Evolutionary conservation across 2,113 vertebrate species (phyloP).

Genomic region (Apistogramma diplotaenia): DNA sequence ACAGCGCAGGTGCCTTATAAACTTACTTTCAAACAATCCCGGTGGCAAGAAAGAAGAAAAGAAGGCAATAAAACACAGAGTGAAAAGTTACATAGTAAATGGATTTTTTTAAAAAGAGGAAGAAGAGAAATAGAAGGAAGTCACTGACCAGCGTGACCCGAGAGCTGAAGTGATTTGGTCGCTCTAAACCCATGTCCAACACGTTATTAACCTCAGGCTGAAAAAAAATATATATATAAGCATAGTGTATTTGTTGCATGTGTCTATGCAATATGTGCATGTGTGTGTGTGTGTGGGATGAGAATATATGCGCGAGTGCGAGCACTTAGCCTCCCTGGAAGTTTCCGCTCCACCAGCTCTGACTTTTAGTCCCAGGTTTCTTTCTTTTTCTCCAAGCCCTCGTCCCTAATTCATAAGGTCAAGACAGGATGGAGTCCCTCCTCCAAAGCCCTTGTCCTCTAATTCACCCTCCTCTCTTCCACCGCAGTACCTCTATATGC

Average conservation of each 20-base stretch:
- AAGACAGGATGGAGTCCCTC: constrained; percentile 34
- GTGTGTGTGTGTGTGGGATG: neutral
- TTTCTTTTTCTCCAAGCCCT: constrained; percentile 55
- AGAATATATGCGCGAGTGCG: neutral
- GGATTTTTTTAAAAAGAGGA: neutral
- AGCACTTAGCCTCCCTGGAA: constrained; percentile 56
- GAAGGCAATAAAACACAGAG: neutral
- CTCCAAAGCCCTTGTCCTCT: constrained; percentile 12
- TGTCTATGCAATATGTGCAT: neutral
- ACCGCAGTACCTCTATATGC: neutral
- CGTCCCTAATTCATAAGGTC: constrained; percentile 64
- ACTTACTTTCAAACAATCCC: constrained; percentile 56
- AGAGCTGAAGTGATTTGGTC: constrained; percentile 68
- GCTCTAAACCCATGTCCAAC: constrained; percentile 83
- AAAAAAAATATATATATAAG: constrained; percentile 13
- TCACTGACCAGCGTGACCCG: constrained; percentile 80
- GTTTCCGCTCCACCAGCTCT: constrained; percentile 59
- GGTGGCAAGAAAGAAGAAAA: constrained; percentile 18
- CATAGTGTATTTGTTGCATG: neutral
- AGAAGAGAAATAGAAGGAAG: neutral
- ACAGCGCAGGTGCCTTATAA: neutral
- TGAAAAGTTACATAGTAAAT: neutral
- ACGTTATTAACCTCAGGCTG: constrained; percentile 81
- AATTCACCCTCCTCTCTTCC: neutral
- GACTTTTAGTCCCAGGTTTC: constrained; percentile 59